A percentile compares a stretch with the other conserved stretches of the same genome.
Conservation (phyloP, 1,140 invertebrate genomes). For the Yoshiicerus persimilis region DNA sequence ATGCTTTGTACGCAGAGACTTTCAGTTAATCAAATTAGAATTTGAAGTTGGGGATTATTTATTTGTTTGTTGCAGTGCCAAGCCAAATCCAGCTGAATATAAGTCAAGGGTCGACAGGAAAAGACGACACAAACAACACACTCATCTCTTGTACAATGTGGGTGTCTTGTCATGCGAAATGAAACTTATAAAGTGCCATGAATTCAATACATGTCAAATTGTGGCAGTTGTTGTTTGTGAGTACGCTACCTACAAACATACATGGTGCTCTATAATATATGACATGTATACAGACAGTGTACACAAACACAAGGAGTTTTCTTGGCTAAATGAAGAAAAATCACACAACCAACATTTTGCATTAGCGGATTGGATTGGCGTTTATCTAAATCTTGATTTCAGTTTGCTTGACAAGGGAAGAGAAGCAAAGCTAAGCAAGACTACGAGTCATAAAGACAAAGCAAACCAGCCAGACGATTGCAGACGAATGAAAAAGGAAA, state of each 20-base stretch:
- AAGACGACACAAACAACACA: not conserved
- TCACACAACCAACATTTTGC: not conserved
- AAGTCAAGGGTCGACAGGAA: not conserved
- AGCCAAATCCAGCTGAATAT: not conserved
- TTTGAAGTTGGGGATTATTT: not conserved
- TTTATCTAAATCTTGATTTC: conserved; percentile 18
- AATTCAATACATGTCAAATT: not conserved
- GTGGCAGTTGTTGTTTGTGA: not conserved
- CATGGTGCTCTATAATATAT: not conserved
- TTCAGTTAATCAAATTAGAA: not conserved
- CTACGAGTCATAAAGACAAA: not conserved
- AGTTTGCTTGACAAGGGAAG: not conserved
- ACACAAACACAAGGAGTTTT: not conserved
- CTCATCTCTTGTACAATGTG: not conserved
- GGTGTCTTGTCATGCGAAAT: conserved; percentile 1
- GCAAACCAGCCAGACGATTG: not conserved
- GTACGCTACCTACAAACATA: not conserved
- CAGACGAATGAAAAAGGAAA: not conserved
- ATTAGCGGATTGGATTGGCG: not conserved
- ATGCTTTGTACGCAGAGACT: too few species aligned
- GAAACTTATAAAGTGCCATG: not conserved
- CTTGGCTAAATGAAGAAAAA: not conserved
- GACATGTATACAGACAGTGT: not conserved
- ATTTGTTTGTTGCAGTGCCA: conserved; percentile 12
- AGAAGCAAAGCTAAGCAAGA: not conserved